Evolutionary conservation across 2,888 invertebrate species (phyloP).

Genomic region (Eupithecia subfuscata): DNA sequence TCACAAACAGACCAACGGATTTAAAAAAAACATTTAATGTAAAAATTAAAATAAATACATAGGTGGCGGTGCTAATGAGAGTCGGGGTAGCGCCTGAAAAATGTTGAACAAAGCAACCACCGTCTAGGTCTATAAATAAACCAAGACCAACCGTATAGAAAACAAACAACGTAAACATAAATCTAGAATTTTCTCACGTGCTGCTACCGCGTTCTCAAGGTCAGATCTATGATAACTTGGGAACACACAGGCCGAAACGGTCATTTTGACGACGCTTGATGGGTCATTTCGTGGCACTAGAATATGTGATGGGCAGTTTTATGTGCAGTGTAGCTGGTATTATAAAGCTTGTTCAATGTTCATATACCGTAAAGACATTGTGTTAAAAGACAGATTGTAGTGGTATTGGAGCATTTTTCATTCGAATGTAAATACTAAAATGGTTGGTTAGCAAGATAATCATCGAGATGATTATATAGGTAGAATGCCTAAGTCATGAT

Average conservation of each 20-base stretch:
- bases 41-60: no score
- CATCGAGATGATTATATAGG: no score
- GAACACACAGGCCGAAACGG: constrained; percentile 57
- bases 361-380: no score
- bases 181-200: constrained; percentile 69
- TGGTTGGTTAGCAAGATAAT: no score
- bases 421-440: no score
- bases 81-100: background rate
- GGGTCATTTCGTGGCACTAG: constrained; percentile 60
- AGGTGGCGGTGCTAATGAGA: no score
- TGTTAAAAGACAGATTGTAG: no score
- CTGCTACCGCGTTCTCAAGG: constrained; percentile 66
- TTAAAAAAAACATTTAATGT: no score
- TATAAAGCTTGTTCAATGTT: background rate
- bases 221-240: constrained; percentile 65
- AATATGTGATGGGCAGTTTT: constrained; percentile 56
- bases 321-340: constrained; percentile 31
- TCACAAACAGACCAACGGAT: no score
- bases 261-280: constrained; percentile 59
- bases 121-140: background rate
- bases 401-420: no score
- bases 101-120: background rate
- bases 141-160: constrained; percentile 1
- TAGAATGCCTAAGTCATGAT: no score
- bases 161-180: constrained; percentile 43